Evolutionary conservation across 1,140 invertebrate species (phyloP), one percentile per base, ranked within the genome.

Genomic region (Pseudomyrmex gracilis): DNA sequence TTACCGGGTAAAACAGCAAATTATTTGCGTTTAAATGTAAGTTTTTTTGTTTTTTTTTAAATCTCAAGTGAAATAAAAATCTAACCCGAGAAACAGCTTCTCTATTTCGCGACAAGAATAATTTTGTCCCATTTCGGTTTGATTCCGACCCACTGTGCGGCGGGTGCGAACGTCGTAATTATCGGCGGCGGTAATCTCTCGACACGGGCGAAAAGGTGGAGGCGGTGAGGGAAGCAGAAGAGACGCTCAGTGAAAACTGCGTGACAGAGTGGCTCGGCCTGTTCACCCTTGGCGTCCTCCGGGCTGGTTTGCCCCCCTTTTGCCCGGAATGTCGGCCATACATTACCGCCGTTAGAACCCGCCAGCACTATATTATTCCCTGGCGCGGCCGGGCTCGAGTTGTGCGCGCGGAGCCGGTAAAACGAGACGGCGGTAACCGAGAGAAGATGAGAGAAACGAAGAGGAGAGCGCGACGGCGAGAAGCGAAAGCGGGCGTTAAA

Each of bases 111-210:
- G 34, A 34, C 34, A 34, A 34, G 34, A 34, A 34, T 34, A 34
- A 34, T 34, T 34, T 34, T 34, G 34, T 34, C 34, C 5, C 34
- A 34, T 34, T 34, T 34, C 34, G 34, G 34, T 34, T 34, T 34
- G 34, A 34, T 7, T 34, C 34, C 34, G 34, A 34, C 34, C 34
- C 34, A 34, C 34, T 34, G 34, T 34, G 34, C 88, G 87, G 85
- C 89, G 90, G 88, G 87, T 91, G 90, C 86, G 91, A 92, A 92
- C 84, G 90, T 92, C 90, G 89, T 90, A 90, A 92, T 92, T 92
- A 92, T 91, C 89, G 90, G 84, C 84, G 86, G 66, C 85, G 68
- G 90, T 92, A 91, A 92, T 91, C 90, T 92, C 89, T 86, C 78
- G 85, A 74, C 85, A 83, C 67, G 77, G 49, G 61, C 70, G 83